Conservation (phyloP, 2,888 invertebrate species). For the Scelioninae gen. 1 region DNA sequence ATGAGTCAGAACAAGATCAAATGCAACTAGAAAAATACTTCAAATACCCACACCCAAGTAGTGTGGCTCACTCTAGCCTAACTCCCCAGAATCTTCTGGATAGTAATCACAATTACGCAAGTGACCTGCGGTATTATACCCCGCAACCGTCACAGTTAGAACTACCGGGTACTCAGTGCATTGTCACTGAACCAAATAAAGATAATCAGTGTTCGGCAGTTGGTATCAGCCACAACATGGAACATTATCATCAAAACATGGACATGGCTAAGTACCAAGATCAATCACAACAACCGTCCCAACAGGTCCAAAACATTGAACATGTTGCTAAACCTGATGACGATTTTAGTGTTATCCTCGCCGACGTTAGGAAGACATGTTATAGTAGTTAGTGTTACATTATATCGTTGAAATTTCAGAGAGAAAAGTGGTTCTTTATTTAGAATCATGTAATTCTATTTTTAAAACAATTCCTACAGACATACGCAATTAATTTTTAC, state of each 20-base stretch:
- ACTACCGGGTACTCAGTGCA: constrained; percentile 80
- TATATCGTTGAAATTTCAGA: constrained; percentile 21
- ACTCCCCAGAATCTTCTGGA: constrained; percentile 83
- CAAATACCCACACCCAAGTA: constrained; percentile 79
- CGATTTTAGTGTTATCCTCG: constrained; percentile 94
- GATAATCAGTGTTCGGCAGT: constrained; percentile 79
- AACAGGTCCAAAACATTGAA: constrained; percentile 79
- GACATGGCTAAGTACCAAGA: constrained; percentile 82
- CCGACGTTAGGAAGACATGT: constrained; percentile 94
- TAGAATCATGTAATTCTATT: background rate
- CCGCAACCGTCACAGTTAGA: constrained; percentile 82
- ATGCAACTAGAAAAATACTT: constrained; percentile 83
- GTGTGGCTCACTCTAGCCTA: constrained; percentile 78
- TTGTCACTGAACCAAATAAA: constrained; percentile 80
- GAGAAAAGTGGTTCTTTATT: constrained; percentile 16
- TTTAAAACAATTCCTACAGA: no score
- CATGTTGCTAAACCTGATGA: constrained; percentile 87
- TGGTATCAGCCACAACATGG: constrained; percentile 79
- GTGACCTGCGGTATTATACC: constrained; percentile 82
- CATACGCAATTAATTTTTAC: no score
- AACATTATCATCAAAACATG: constrained; percentile 81
- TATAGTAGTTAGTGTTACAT: constrained; percentile 87
- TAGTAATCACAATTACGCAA: constrained; percentile 86
- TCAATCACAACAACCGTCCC: constrained; percentile 77
- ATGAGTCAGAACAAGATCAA: constrained; percentile 79